These are phyloP conservation scores for Gobio occitaniae DNA, from an alignment of 2,797 vertebrate species.

Conservation along the genomic window DNA sequence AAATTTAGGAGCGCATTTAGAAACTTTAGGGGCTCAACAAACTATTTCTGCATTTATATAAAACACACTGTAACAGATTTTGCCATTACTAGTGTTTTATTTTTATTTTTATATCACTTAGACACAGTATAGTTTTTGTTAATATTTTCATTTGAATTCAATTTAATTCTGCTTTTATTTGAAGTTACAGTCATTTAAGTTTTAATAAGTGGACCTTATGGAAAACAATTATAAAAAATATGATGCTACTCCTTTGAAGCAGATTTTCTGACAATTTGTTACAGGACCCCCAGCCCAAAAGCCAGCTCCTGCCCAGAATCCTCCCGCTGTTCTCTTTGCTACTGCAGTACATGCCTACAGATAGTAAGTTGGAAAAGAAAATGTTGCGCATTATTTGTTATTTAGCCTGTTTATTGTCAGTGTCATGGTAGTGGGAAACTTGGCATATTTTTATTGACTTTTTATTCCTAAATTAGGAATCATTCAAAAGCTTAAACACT, in stretches of 20 bases:
- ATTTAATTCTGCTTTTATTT: no score
- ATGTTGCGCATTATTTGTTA: not conserved
- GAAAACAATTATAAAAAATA: not conserved
- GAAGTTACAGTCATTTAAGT: no score
- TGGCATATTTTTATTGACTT: not conserved
- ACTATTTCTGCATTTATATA: no score
- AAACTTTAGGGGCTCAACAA: no score
- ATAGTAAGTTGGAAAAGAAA: constrained; percentile 82
- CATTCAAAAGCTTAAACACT: not conserved
- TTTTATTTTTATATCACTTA: no score
- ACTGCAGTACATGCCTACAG: constrained; percentile 89
- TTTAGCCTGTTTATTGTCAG: not conserved
- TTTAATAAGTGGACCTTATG: not conserved
- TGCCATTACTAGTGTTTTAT: no score
- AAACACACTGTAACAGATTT: no score
- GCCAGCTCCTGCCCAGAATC: constrained; percentile 64
- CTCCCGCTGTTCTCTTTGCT: constrained; percentile 82
- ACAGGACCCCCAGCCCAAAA: constrained; percentile 76
- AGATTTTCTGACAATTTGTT: not conserved
- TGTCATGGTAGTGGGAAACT: not conserved
- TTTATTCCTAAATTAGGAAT: not conserved
- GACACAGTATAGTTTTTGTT: no score
- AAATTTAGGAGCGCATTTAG: no score
- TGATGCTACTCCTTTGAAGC: not conserved
- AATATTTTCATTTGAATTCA: no score